phyloP scores from a whole-genome alignment of 2,888 invertebrate species.

The Drosophila lacicola region DNA sequence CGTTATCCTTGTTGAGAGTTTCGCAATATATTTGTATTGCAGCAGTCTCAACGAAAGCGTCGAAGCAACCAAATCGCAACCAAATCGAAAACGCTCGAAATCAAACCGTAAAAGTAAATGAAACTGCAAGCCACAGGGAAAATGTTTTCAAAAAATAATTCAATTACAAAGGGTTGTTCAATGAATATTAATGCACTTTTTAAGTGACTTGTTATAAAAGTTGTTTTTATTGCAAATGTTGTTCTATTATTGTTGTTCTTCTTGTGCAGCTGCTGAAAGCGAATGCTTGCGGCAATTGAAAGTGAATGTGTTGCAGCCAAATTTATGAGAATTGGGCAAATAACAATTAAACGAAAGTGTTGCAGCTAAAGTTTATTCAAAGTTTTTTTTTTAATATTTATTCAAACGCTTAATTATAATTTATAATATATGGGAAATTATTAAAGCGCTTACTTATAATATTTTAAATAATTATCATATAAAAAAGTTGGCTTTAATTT shows the following conservation, averaged over 20 bases:
- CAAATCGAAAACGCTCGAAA: slow-evolving; percentile 35
- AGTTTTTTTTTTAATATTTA: neutral
- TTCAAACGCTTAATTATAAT: too few species aligned
- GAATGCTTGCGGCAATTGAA: slow-evolving; percentile 33
- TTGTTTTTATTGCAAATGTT: neutral
- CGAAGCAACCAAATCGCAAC: slow-evolving; percentile 71
- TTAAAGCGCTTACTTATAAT: neutral
- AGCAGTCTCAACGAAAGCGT: slow-evolving; percentile 82
- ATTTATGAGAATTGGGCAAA: neutral
- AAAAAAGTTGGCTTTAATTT: too few species aligned
- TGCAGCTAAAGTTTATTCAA: neutral
- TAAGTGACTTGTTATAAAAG: neutral
- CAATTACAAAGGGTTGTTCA: neutral
- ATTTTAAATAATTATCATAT: neutral
- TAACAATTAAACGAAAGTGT: neutral
- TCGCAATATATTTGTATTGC: slow-evolving; percentile 81
- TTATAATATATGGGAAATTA: neutral
- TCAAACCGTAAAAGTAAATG: slow-evolving; percentile 34
- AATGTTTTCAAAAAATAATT: slow-evolving; percentile 15
- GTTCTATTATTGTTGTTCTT: slow-evolving; percentile 10
- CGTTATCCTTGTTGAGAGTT: slow-evolving; percentile 81
- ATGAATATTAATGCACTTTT: slow-evolving; percentile 2
- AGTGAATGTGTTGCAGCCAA: slow-evolving; percentile 23
- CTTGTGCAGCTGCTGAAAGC: slow-evolving; percentile 2
- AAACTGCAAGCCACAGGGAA: slow-evolving; percentile 39